These are phyloP conservation scores for Dorcus parallelipipedus DNA, from an alignment of 2,888 invertebrate genomes.

Conservation along the genomic window DNA sequence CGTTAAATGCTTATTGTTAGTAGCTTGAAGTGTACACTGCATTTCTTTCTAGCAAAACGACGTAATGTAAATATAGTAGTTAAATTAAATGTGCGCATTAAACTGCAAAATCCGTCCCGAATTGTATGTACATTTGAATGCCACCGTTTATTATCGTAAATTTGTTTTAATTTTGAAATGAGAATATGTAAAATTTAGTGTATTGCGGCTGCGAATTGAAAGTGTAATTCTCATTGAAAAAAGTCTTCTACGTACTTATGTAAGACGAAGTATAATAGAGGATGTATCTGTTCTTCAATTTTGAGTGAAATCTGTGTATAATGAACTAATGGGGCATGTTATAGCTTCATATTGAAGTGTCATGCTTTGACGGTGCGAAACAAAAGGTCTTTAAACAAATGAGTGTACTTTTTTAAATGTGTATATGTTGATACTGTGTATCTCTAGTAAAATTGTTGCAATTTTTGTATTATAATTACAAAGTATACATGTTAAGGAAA, in stretches of 20 bases:
- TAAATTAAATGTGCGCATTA: too few relatives aligned
- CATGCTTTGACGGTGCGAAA: constrained; percentile 12
- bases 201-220: too few relatives aligned
- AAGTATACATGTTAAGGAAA: constrained; percentile 14
- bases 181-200: too few relatives aligned
- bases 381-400: constrained; percentile 11
- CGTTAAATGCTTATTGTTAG: too few relatives aligned
- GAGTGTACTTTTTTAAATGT: constrained; percentile 20
- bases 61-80: too few relatives aligned
- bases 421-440: constrained; percentile 51
- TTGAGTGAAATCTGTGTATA: constrained; percentile 10
- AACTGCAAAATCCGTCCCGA: too few relatives aligned
- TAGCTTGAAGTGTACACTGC: too few relatives aligned
- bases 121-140: too few relatives aligned
- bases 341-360: constrained; percentile 44
- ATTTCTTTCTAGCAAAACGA: too few relatives aligned
- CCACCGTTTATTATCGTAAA: too few relatives aligned
- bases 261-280: constrained; percentile 17
- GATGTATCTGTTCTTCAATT: constrained; percentile 9
- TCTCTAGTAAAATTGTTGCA: constrained; percentile 52
- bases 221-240: neutral
- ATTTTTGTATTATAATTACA: constrained; percentile 36
- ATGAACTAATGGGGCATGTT: constrained; percentile 17
- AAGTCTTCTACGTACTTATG: constrained; percentile 19
- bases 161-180: too few relatives aligned